These are phyloP conservation scores for Epinotia brunnichana DNA, from an alignment of 2,888 invertebrate genomes.

Conservation along the genomic window DNA sequence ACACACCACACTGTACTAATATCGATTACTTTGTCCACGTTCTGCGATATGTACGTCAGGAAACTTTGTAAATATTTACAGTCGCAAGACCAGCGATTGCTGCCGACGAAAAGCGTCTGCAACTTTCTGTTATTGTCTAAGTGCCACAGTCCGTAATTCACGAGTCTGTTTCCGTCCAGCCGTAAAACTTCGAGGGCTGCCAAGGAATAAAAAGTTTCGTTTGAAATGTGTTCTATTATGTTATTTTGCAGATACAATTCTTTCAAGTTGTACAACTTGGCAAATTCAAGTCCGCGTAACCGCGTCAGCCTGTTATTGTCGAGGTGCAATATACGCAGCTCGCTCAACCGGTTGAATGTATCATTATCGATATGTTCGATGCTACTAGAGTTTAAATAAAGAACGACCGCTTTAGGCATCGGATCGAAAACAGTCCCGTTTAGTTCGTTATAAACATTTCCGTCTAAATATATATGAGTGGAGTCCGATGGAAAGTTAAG, in stretches of 20 bases:
- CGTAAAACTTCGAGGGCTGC: conserved; percentile 91
- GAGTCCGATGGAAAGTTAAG: conserved; percentile 94
- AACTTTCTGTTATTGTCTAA: conserved; percentile 88
- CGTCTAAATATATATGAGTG: conserved; percentile 96
- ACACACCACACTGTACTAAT: conserved; percentile 90
- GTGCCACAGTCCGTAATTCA: conserved; percentile 91
- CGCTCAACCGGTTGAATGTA: conserved; percentile 91
- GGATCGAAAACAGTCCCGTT: conserved; percentile 77
- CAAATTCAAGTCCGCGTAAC: conserved; percentile 92
- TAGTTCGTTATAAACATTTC: conserved; percentile 92
- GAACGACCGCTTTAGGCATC: conserved; percentile 83
- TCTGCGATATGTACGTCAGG: conserved; percentile 91
- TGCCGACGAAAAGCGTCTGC: conserved; percentile 89
- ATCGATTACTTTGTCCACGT: conserved; percentile 90
- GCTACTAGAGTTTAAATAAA: conserved; percentile 93
- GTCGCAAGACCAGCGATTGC: conserved; percentile 94
- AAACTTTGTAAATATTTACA: conserved; percentile 94
- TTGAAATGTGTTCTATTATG: conserved; percentile 89
- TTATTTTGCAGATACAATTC: conserved; percentile 95
- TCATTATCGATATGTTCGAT: conserved; percentile 92
- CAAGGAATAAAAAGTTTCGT: conserved; percentile 90
- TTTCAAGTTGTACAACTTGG: conserved; percentile 89
- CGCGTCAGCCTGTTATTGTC: conserved; percentile 92
- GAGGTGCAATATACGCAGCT: conserved; percentile 91
- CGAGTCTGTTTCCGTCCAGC: conserved; percentile 93